Evolutionary conservation across 2,888 invertebrate genomes (phyloP), one percentile per base, ranked within the genome.

Genomic region (Apamea anceps): DNA sequence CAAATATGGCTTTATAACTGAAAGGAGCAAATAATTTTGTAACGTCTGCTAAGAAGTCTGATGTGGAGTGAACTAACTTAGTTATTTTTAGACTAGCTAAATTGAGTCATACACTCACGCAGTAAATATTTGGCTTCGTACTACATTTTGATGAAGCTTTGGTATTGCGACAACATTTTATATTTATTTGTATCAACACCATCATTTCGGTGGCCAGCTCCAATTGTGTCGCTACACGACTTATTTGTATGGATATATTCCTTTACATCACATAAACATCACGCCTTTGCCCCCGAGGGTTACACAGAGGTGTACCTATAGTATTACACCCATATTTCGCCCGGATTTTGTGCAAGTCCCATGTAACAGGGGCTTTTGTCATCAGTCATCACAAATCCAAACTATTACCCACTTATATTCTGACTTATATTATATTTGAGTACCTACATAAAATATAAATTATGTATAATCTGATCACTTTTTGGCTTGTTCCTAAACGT

Each of bases 1-100:
- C 42, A 42, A 48, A 62, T 37, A 54, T 18, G 21, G 10, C 25
- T 51, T 45, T 45, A 25, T 21, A 66, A 42, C 42, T 32, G 28
- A 77, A 70, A 65, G 21, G 13, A 57, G 25, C n/a, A 25, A 84
- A 71, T n/a, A n/a, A 84, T 71, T 71, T 65, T 5, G 18, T n/a
- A 57, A 57, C 57, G 25, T 63, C 45, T 37, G 42, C 25, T 21
- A n/a, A 54, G 45, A 28, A 63, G 25, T 57, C 7, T 54, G 21
- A 8, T 32, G 60, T 13, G 3, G 32, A 63, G 1, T 37, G 15
- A n/a, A 21, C 42, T 68, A 21, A 15, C 42, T 72, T 32, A 1
- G 60, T 75, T 63, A 37, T 63, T 63, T 79, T 82, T 75, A 65
- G 54, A 75, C 15, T 25, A n/a, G 18, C 13, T 18, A 79, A 48